Conservation (phyloP, 2,888 invertebrate genomes). For the Conus canariensis region DNA sequence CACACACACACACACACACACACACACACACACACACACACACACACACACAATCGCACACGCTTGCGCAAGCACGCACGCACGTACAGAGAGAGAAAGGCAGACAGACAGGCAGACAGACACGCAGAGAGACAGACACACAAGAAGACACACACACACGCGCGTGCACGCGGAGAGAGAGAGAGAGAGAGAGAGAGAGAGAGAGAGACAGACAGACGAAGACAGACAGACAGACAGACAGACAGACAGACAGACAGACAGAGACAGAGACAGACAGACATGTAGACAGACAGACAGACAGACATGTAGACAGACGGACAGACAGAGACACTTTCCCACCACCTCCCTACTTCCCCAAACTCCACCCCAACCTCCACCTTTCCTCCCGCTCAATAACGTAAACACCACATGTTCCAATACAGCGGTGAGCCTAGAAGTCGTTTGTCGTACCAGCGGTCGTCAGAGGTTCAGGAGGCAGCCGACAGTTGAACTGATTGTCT, state of each 20-base stretch:
- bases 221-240: neutral
- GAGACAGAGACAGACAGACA: neutral
- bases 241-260: neutral
- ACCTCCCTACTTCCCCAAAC: too few species aligned
- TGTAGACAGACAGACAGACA: neutral
- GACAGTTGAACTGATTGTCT: too few species aligned
- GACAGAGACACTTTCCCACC: too few species aligned
- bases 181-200: neutral
- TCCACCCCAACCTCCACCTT: too few species aligned
- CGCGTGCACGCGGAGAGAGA: neutral
- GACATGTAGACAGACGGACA: neutral
- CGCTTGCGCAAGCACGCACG: too few species aligned
- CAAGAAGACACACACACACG: too few species aligned
- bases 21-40: neutral
- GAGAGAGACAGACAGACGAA: neutral
- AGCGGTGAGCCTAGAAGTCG: too few species aligned
- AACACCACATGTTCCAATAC: too few species aligned
- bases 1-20: neutral
- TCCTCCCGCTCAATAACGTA: too few species aligned
- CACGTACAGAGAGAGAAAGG: neutral
- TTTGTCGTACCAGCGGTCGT: too few species aligned
- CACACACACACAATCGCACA: neutral
- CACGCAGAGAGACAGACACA: neutral
- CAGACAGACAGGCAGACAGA: neutral
- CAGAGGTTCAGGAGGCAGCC: too few species aligned